These are phyloP conservation scores for Dendroctonus ponderosae DNA, from an alignment of 1,140 invertebrate species.

Conservation along the genomic window DNA sequence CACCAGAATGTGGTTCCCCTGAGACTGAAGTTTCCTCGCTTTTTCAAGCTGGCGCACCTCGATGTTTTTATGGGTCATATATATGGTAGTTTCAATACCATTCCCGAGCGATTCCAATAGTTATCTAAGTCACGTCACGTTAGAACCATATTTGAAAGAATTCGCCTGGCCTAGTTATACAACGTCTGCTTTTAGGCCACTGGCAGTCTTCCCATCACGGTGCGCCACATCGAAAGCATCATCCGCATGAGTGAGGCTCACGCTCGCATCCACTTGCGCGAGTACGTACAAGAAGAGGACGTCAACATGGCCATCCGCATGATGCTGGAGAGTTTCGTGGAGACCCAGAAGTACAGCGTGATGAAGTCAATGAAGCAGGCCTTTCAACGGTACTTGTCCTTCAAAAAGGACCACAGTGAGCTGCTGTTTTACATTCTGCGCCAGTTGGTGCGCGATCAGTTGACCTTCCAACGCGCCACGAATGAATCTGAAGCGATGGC, in stretches of 20 bases:
- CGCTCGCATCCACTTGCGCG: constrained; percentile 91
- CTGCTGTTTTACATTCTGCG: constrained; percentile 93
- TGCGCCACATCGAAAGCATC: constrained; percentile 97
- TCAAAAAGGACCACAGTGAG: constrained; percentile 95
- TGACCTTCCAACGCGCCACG: constrained; percentile 82
- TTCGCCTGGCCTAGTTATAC: too few relatives aligned
- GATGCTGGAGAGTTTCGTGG: constrained; percentile 97
- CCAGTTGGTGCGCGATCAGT: constrained; percentile 88
- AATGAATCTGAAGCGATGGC: constrained; percentile 67
- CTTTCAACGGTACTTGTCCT: constrained; percentile 91
- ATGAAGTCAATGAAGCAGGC: constrained; percentile 96
- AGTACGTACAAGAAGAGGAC: constrained; percentile 92
- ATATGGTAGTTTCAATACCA: too few relatives aligned
- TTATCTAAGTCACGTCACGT: too few relatives aligned
- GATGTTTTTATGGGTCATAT: too few relatives aligned
- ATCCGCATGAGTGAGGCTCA: constrained; percentile 96
- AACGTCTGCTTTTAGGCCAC: constrained; percentile 63
- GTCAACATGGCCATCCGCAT: constrained; percentile 96
- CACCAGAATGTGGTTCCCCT: too few relatives aligned
- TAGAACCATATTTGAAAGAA: too few relatives aligned
- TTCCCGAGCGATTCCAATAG: too few relatives aligned
- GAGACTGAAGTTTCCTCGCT: too few relatives aligned
- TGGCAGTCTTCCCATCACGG: constrained; percentile 96
- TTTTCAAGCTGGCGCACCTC: too few relatives aligned
- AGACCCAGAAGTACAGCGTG: constrained; percentile 97